phyloP scores from a whole-genome alignment of 2,113 vertebrate genomes.

The Nycticryphes semicollaris region DNA sequence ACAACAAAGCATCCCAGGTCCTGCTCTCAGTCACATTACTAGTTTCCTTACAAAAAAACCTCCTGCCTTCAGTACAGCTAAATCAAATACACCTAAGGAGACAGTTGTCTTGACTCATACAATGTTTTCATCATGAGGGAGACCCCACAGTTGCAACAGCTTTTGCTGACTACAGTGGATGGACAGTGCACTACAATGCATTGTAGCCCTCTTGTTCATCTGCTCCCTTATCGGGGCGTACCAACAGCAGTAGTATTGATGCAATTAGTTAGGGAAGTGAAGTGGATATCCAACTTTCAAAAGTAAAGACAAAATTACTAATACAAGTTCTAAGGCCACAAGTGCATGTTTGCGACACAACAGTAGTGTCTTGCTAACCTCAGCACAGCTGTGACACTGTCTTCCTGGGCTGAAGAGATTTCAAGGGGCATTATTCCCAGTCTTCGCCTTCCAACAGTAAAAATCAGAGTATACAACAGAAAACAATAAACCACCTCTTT shows the following conservation, averaged over 20 bases:
- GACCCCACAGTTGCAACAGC: background rate
- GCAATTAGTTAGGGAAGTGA: background rate
- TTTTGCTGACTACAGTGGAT: background rate
- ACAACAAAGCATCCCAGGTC: background rate
- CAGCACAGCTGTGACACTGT: background rate
- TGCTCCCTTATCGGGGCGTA: background rate
- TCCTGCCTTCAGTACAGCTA: background rate
- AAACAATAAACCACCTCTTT: background rate
- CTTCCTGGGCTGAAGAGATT: background rate
- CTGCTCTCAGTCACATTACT: background rate
- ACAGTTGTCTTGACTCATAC: background rate
- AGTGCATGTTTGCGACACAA: background rate
- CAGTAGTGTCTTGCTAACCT: background rate
- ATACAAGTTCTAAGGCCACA: background rate
- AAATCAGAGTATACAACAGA: background rate
- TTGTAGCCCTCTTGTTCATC: background rate
- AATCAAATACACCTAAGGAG: background rate
- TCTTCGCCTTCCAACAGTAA: background rate
- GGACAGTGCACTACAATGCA: background rate
- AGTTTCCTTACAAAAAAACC: background rate
- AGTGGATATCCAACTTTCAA: accelerated
- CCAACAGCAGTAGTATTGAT: background rate
- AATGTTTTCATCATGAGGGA: background rate
- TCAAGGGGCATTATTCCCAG: background rate
- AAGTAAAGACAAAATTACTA: background rate